Evolutionary conservation across 30 jellyfish, hydroid and myxozoan species (phyloP).

Genomic region (Aurelia aurita complex sp. Pacific): DNA sequence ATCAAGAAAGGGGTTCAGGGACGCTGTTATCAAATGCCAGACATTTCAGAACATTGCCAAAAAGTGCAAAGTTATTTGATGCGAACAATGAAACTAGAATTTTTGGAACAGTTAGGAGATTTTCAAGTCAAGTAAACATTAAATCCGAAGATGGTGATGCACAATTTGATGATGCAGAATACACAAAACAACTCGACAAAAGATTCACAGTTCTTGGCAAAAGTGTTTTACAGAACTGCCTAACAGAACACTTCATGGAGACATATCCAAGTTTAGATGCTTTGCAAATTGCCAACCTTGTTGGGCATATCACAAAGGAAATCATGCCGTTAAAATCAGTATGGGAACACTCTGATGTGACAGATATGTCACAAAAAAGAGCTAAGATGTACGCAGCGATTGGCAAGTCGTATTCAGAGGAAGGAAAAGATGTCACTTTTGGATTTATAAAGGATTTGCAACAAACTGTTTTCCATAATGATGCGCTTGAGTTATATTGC

Average conservation of each 20-base stretch:
- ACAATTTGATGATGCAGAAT: background rate
- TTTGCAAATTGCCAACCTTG: slow-evolving; percentile 15
- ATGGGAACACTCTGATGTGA: background rate
- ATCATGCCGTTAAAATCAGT: slow-evolving; percentile 33
- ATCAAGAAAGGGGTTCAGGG: no score
- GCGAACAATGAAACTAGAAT: background rate
- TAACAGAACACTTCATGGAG: slow-evolving; percentile 42
- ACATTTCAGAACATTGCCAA: no score
- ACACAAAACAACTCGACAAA: slow-evolving; percentile 6
- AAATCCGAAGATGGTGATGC: no score
- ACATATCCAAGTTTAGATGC: slow-evolving; percentile 31
- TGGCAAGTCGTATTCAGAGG: slow-evolving; percentile 21
- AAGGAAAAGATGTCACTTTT: slow-evolving; percentile 36
- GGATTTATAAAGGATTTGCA: background rate
- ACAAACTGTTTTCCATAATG: background rate
- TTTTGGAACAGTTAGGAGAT: no score
- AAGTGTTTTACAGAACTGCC: slow-evolving; percentile 23
- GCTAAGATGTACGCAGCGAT: slow-evolving; percentile 54
- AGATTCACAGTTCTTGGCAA: slow-evolving; percentile 48
- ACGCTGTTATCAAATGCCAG: no score
- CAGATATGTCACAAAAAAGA: slow-evolving; percentile 6
- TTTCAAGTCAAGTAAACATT: no score
- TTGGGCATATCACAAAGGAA: slow-evolving; percentile 34
- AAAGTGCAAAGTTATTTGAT: background rate
- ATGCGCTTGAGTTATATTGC: slow-evolving; percentile 13